Conservation (phyloP, 92 coral and sea anemone genomes). For the Palythoa heliodiscus region DNA sequence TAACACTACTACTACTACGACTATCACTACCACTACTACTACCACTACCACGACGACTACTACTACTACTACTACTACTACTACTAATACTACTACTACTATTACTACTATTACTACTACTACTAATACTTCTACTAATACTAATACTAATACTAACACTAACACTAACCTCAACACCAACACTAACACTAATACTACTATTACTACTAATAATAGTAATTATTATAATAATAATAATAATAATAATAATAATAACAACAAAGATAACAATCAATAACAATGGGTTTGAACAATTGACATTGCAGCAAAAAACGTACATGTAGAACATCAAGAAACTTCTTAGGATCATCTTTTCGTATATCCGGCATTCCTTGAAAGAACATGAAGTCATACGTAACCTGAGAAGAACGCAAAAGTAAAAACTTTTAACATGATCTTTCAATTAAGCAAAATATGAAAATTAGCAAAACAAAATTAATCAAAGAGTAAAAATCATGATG, state of each 20-base stretch:
- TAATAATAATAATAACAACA: neutral
- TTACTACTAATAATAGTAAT: neutral
- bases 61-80: neutral
- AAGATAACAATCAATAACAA: neutral
- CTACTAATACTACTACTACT: neutral
- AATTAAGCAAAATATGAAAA: neutral
- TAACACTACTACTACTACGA: neutral
- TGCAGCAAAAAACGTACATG: slow-evolving; percentile 58
- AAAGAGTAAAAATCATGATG: too few species aligned
- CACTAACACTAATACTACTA: too few species aligned
- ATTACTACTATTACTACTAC: too few species aligned
- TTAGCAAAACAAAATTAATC: neutral
- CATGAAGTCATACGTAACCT: slow-evolving; percentile 88
- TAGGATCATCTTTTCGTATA: slow-evolving; percentile 84
- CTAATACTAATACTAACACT: too few species aligned
- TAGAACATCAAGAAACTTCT: slow-evolving; percentile 76
- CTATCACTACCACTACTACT: neutral
- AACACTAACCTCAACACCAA: too few species aligned
- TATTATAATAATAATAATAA: neutral
- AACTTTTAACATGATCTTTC: too few species aligned
- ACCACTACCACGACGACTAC: neutral
- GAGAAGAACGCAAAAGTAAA: neutral
- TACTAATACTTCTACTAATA: too few species aligned
- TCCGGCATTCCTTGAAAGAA: slow-evolving; percentile 94
- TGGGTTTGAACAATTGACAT: neutral